Conservation (phyloP, 2,113 vertebrate species). For the Brienomyrus brachyistius region DNA sequence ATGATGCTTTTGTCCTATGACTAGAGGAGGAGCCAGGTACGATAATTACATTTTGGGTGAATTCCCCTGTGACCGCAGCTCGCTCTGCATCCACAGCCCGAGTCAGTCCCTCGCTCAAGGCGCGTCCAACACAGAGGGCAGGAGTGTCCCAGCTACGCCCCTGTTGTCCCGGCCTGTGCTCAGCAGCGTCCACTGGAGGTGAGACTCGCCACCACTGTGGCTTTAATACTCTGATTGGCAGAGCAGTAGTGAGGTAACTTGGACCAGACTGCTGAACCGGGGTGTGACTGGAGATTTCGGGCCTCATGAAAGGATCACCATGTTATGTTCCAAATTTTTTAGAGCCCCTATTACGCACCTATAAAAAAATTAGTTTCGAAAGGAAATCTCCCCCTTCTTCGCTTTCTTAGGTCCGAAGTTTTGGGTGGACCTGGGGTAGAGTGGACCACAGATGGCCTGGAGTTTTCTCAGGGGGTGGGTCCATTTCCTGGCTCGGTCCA, state of each 20-base stretch:
- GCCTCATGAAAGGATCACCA: background rate
- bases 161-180: constrained; percentile 67
- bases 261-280: background rate
- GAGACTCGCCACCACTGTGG: constrained; percentile 18
- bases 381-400: background rate
- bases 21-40: background rate
- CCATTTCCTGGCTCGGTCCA: constrained; percentile 45
- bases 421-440: constrained; percentile 44
- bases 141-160: constrained; percentile 80
- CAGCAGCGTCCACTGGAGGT: constrained; percentile 74
- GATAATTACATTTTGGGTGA: background rate
- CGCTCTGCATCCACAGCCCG: constrained; percentile 54
- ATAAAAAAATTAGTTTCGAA: background rate
- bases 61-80: background rate
- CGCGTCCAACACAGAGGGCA: constrained; percentile 74
- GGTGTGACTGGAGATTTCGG: background rate
- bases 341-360: background rate
- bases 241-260: background rate
- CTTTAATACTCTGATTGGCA: background rate
- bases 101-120: constrained; percentile 77
- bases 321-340: background rate
- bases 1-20: background rate
- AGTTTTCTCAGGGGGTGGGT: constrained; percentile 61
- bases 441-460: constrained; percentile 75
- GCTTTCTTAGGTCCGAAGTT: constrained; percentile 43